Evolutionary conservation across 2,888 invertebrate genomes (phyloP), one percentile per base, ranked within the genome.

Genomic region (Parnassius mnemosyne): DNA sequence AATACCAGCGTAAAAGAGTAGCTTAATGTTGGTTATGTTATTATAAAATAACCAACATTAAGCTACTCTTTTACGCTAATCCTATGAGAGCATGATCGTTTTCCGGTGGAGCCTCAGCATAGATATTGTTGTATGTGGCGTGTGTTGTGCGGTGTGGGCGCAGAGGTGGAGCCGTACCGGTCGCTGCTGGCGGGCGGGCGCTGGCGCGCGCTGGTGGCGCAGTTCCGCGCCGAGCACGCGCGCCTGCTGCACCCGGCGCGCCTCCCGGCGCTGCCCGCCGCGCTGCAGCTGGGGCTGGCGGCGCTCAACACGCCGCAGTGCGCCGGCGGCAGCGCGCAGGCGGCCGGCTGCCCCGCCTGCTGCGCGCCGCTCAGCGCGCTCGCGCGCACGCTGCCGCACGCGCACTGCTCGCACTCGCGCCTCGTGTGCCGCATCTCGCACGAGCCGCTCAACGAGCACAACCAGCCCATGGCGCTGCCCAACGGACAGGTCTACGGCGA

Each of bases 401-500:
- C 99, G 67, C 99, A 99, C 92, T 98, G 98, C 86, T 96, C 97
- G 59, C 99, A 99, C 87, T 98, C 98, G 68, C 94, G 98, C 60
- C 94, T 99, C 60, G 96, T 99, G 76, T 99, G 99, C 86, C 94
- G 94, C 79, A 95, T 99, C 73, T 96, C 97, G 65, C 97, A 97
- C 42, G 93, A 96, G 74, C 96, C 98, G 55, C 93, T 99, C 76
- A 98, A 99, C 90, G 99, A 99, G 83, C 96, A 99, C 87, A 99
- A 99, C 92, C 97, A 97, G 73, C 99, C 99, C 11, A 97, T 99
- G 96, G 98, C 98, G 95, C 93, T 99, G 88, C 99, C 99, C 66
- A 99, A 99, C 90, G 99, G 99, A 61, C 96, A 97, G 88, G 98
- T 99, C 64, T 99, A 98, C 80, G 98, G 98, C 10, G 97, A 97